phyloP scores from a whole-genome alignment of 2,888 invertebrate species.

The Ariolimax columbianus region DNA sequence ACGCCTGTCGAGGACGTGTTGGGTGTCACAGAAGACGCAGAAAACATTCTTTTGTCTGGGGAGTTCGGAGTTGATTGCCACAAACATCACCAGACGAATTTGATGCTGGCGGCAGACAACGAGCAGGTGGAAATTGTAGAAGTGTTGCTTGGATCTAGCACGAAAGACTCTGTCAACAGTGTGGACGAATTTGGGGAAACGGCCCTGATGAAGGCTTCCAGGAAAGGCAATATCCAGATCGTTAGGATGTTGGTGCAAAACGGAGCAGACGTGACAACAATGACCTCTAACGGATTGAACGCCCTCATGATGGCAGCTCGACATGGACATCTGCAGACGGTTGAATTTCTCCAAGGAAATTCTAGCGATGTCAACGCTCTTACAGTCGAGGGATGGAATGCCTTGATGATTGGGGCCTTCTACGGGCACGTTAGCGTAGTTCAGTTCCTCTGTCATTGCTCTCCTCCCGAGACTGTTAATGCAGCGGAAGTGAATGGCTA shows the following conservation, averaged over 20 bases:
- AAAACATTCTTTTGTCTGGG: too few species aligned
- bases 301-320: conserved; percentile 16
- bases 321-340: neutral
- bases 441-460: neutral
- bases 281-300: neutral
- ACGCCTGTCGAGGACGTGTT: too few species aligned
- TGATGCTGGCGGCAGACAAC: neutral
- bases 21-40: neutral
- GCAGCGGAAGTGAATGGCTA: neutral
- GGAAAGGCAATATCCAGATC: neutral
- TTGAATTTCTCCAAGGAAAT: neutral
- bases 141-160: neutral
- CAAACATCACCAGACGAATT: neutral
- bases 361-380: neutral
- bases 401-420: conserved; percentile 26
- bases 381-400: neutral
- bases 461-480: neutral
- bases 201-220: conserved; percentile 22
- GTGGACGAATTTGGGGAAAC: neutral
- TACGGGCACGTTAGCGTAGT: conserved; percentile 17
- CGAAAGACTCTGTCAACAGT: neutral
- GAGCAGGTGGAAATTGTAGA: neutral
- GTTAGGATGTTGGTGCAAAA: neutral
- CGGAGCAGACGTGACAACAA: neutral
- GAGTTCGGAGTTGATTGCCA: too few species aligned